Percentiles rank a stretch among this genome's conserved stretches.
phyloP scores from a whole-genome alignment of 2,888 invertebrate genomes.

The Patella pellucida region DNA sequence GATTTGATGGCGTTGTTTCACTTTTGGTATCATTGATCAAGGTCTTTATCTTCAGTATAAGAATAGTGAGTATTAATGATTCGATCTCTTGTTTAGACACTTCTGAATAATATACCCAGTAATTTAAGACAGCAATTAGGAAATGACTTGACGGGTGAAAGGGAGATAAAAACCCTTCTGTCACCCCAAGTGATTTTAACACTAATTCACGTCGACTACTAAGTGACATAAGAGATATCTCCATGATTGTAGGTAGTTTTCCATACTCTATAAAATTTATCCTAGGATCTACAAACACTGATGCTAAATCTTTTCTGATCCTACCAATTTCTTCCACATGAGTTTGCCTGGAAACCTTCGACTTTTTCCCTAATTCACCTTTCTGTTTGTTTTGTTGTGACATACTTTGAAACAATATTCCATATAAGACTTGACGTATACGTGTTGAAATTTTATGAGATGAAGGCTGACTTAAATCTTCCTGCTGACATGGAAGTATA shows the following conservation, averaged over 20 bases:
- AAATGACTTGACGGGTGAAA: slow-evolving; percentile 31
- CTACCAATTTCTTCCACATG: slow-evolving; percentile 10
- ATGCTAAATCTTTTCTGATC: not conserved
- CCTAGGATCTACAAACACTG: not conserved
- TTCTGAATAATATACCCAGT: slow-evolving; percentile 51
- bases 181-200: slow-evolving; percentile 25
- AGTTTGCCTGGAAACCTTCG: not conserved
- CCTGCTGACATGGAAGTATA: slow-evolving; percentile 64
- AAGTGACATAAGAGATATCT: slow-evolving; percentile 8
- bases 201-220: slow-evolving; percentile 20
- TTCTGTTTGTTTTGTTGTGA: not conserved
- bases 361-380: not conserved
- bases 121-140: slow-evolving; percentile 35
- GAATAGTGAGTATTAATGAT: slow-evolving; percentile 38
- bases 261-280: not conserved
- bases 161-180: not conserved
- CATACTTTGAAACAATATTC: slow-evolving; percentile 52
- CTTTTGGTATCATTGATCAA: not conserved
- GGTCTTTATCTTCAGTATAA: slow-evolving; percentile 28
- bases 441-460: slow-evolving; percentile 53
- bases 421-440: slow-evolving; percentile 62
- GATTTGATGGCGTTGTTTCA: not conserved
- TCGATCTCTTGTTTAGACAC: slow-evolving; percentile 42
- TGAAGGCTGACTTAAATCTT: slow-evolving; percentile 47
- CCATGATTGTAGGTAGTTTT: not conserved